phyloP scores from a whole-genome alignment of 2,113 vertebrate species.

The Cebidichthys violaceus region DNA sequence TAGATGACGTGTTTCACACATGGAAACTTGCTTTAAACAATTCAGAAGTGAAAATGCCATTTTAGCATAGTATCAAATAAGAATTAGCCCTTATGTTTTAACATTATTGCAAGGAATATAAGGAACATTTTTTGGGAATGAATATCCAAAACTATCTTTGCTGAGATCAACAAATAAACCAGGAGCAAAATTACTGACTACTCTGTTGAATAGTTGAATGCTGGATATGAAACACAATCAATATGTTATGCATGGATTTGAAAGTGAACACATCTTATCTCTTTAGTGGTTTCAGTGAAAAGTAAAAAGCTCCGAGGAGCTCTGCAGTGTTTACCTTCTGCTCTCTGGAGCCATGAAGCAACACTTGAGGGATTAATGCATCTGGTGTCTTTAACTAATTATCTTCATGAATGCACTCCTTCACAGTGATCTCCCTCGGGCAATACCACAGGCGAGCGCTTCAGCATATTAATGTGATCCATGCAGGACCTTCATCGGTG shows the following conservation, averaged over 20 bases:
- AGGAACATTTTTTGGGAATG: not conserved
- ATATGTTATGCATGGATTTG: not conserved
- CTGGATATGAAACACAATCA: not conserved
- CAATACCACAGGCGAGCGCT: not conserved
- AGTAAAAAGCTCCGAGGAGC: not conserved
- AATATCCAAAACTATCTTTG: not conserved
- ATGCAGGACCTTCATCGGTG: not conserved
- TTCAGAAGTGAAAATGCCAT: too few relatives aligned
- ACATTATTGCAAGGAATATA: not conserved
- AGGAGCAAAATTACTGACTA: not conserved
- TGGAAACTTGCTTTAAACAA: too few relatives aligned
- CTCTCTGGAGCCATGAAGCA: conserved; percentile 15
- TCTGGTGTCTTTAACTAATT: conserved; percentile 20
- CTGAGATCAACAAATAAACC: not conserved
- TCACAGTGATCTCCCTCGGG: conserved; percentile 3
- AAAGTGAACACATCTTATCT: not conserved
- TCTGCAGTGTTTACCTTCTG: conserved; percentile 35
- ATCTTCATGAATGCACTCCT: conserved; percentile 12
- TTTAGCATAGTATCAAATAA: not conserved
- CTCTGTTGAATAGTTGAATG: not conserved
- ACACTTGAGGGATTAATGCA: not conserved
- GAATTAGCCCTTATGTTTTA: not conserved
- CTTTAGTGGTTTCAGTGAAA: not conserved
- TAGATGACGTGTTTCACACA: not conserved
- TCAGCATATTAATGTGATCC: conserved; percentile 22